Percentiles rank a stretch among this genome's conserved stretches.
These are phyloP conservation scores for Naja naja DNA, from an alignment of 2,113 vertebrate species.

Conservation along the genomic window DNA sequence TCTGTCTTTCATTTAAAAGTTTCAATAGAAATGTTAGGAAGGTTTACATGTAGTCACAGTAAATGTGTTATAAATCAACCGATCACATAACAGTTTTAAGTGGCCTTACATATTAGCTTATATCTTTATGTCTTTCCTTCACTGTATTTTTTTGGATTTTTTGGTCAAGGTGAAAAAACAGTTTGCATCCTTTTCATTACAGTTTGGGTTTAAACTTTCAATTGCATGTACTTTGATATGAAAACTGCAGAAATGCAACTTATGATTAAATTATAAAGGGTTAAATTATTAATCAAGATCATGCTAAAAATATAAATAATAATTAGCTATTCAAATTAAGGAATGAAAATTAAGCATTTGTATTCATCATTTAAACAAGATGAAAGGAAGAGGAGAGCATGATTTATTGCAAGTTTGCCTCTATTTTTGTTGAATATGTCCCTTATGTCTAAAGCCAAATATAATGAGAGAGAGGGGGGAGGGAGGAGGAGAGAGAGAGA, in stretches of 20 bases:
- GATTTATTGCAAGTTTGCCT: background rate
- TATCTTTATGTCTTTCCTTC: slow-evolving; percentile 18
- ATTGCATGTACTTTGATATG: slow-evolving; percentile 40
- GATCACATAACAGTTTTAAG: slow-evolving; percentile 9
- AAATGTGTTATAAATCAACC: slow-evolving; percentile 7
- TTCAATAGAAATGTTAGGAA: background rate
- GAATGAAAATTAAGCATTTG: slow-evolving; percentile 55
- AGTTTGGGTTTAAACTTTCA: slow-evolving; percentile 51
- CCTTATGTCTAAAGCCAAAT: background rate
- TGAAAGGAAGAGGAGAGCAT: slow-evolving; percentile 9
- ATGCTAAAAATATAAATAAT: slow-evolving; percentile 5
- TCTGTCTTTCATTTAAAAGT: background rate
- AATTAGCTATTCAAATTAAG: slow-evolving; percentile 57
- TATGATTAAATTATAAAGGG: slow-evolving; percentile 46
- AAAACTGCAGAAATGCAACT: slow-evolving; percentile 43
- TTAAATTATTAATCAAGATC: slow-evolving; percentile 57
- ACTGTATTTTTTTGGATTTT: slow-evolving; percentile 26
- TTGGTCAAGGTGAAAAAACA: slow-evolving; percentile 50
- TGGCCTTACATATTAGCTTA: background rate
- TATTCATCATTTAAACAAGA: slow-evolving; percentile 29
- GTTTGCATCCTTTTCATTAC: slow-evolving; percentile 41
- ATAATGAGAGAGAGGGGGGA: background rate
- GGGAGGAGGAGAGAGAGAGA: background rate
- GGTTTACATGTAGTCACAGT: background rate
- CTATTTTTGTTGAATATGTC: background rate